phyloP scores from a whole-genome alignment of 2,113 vertebrate species.

The Sprattus sprattus region DNA sequence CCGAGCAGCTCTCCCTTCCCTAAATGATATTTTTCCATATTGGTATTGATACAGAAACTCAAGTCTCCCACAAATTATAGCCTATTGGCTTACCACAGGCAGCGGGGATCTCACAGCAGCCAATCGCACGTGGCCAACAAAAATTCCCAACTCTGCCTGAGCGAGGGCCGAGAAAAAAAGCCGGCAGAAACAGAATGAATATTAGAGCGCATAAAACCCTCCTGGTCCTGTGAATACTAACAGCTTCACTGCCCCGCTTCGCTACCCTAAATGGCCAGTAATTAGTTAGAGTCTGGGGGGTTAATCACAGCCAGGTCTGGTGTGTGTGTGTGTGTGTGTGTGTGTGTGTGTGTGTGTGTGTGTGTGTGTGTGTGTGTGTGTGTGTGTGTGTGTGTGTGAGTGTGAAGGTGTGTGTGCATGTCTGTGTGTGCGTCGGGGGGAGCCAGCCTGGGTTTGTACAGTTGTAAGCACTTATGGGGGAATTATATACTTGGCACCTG shows the following conservation, averaged over 20 bases:
- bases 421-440: slow-evolving; percentile 8
- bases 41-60: slow-evolving; percentile 42
- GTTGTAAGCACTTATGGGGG: slow-evolving; percentile 68
- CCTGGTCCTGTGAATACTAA: slow-evolving; percentile 41
- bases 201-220: slow-evolving; percentile 51
- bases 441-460: slow-evolving; percentile 63
- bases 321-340: too few species aligned
- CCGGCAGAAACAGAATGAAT: slow-evolving; percentile 54
- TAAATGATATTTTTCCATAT: slow-evolving; percentile 41
- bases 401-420: too few species aligned
- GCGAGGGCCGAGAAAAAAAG: slow-evolving; percentile 34
- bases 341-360: too few species aligned
- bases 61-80: slow-evolving; percentile 42
- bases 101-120: slow-evolving; percentile 48
- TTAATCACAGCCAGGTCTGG: too few species aligned
- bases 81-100: slow-evolving; percentile 44
- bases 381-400: too few species aligned
- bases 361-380: too few species aligned
- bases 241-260: slow-evolving; percentile 45
- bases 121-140: slow-evolving; percentile 48
- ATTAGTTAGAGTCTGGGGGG: slow-evolving; percentile 62
- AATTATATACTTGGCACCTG: slow-evolving; percentile 70
- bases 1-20: slow-evolving; percentile 22
- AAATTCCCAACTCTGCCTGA: slow-evolving; percentile 45
- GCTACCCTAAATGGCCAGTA: slow-evolving; percentile 54